Conservation (phyloP, 2,113 vertebrate genomes). For the Euleptes europaea region DNA sequence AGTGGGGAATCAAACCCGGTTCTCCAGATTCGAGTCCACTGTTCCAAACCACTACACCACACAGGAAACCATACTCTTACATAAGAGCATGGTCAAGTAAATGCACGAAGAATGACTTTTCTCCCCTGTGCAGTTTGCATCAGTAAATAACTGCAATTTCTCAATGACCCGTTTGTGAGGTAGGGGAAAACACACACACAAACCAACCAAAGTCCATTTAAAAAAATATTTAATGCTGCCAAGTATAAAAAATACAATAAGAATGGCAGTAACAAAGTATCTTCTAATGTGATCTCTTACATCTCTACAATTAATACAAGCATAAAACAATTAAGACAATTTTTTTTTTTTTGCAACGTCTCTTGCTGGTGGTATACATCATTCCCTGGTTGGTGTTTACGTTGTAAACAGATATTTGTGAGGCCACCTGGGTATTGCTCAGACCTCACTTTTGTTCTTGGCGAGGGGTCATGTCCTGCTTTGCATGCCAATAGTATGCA, state of each 20-base stretch:
- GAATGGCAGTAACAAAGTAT: constrained; percentile 83
- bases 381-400: constrained; percentile 80
- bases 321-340: constrained; percentile 66
- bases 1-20: no score
- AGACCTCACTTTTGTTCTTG: constrained; percentile 79
- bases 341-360: constrained; percentile 74
- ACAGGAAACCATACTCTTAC: no score
- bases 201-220: constrained; percentile 72
- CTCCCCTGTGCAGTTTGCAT: no score
- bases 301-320: constrained; percentile 77
- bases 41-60: no score
- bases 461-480: constrained; percentile 77
- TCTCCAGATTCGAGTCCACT: no score
- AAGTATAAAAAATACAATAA: constrained; percentile 85
- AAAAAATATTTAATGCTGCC: constrained; percentile 91
- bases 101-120: background rate
- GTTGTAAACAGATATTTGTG: constrained; percentile 83
- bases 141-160: background rate
- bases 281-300: constrained; percentile 78
- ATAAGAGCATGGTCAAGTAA: no score
- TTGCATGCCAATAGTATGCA: constrained; percentile 82
- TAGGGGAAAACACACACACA: constrained; percentile 61
- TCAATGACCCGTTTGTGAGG: constrained; percentile 48
- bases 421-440: constrained; percentile 72
- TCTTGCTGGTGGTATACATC: constrained; percentile 80